phyloP scores from a whole-genome alignment of 2,888 invertebrate genomes.

The Drosophila kuntzei region DNA sequence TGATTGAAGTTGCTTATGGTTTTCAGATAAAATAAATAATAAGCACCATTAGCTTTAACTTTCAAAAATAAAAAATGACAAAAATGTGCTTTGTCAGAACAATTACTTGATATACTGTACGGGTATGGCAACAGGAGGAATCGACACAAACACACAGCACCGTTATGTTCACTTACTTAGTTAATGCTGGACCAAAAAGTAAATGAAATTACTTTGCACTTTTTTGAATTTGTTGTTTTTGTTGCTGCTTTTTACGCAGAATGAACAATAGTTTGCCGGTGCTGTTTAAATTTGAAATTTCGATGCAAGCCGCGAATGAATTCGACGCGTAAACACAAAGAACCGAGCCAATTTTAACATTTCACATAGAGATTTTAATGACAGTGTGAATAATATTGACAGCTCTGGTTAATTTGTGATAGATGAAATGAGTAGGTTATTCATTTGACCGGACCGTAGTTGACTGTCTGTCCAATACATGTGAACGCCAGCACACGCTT shows the following conservation, averaged over 20 bases:
- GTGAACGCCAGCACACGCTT: slow-evolving; percentile 26
- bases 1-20: neutral
- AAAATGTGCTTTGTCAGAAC: neutral
- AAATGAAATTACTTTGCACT: slow-evolving; percentile 7
- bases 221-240: neutral
- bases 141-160: slow-evolving; percentile 23
- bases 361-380: slow-evolving; percentile 4
- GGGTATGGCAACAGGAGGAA: slow-evolving; percentile 26
- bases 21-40: too few species aligned
- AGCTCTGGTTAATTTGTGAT: slow-evolving; percentile 3
- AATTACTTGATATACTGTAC: neutral
- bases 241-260: slow-evolving; percentile 8
- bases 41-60: too few species aligned
- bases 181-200: slow-evolving; percentile 3
- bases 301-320: neutral
- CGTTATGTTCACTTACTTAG: slow-evolving; percentile 34
- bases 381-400: neutral
- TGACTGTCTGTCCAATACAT: slow-evolving; percentile 20
- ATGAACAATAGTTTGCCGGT: slow-evolving; percentile 4
- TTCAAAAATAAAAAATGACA: too few species aligned
- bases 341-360: neutral
- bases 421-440: slow-evolving; percentile 17
- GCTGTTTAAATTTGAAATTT: neutral
- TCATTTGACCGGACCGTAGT: slow-evolving; percentile 18
- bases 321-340: neutral